Evolutionary conservation across 2,888 invertebrate species (phyloP), one percentile per base, ranked within the genome.

Genomic region (Rhabditophanes sp.): DNA sequence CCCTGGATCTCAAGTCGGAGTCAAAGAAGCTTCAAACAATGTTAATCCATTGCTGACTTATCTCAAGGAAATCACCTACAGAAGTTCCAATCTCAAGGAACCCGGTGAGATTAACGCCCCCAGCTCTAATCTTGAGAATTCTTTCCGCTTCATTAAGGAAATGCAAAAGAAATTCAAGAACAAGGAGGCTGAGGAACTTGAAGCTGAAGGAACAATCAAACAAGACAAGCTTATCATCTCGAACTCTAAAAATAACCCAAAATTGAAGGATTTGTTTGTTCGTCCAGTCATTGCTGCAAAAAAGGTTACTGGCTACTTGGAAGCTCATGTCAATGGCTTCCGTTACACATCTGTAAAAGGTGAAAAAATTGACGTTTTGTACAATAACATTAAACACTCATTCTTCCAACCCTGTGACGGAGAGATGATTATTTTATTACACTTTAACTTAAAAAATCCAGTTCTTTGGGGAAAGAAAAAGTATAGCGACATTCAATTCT

Each of bases 391-490:
- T 51, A 88, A 90, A 67, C 87, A 93, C 66, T 90, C 96, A 6
- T 87, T 96, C 74, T 99, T 93, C 72, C 56, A 62, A 41, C 71
- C 72, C 0, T 93, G 93, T 64, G 93, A 99, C 66, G 83, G 87
- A 42, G 96, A 96, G 73, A 93, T 99, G 90, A 93, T 99, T 38
- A 96, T 99, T 64, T 72, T 99, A 17, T 73, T 99, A 39, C 96
- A 96, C 74, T 99, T 99, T 69, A 88, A 96, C 72, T 74, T 96
- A 41, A 90, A 85, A 75, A 85, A 99, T 67, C 90, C 96, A 18
- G 96, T 96, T 44, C 82, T 96, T 82, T 96, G 93, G 73, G 93
- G 93, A 53, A 88, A 88, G 72, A 96, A 96, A 75, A 93, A 99
- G 65, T 93, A 96, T 57, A 77, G 83, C 1, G 93, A 96, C 70